These are phyloP conservation scores for Fragum whitleyi DNA, from an alignment of 2,888 invertebrate species.

Conservation along the genomic window DNA sequence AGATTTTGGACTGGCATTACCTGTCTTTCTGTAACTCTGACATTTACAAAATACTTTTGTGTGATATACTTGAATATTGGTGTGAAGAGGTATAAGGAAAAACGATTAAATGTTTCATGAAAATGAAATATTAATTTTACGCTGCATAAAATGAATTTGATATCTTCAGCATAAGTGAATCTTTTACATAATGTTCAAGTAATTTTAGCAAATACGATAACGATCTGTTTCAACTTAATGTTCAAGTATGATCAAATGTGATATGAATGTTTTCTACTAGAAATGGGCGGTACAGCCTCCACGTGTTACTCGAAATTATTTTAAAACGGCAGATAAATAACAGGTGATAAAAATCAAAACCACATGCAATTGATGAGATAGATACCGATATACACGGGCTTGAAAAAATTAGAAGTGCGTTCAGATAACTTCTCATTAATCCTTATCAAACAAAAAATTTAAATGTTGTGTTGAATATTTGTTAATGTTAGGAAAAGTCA, in stretches of 20 bases:
- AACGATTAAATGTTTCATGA: background rate
- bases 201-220: background rate
- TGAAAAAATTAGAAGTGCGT: background rate
- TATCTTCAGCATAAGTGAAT: background rate
- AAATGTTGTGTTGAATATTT: too few relatives aligned
- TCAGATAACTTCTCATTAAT: background rate
- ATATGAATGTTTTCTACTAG: background rate
- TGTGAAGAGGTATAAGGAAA: too few relatives aligned
- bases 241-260: conserved; percentile 2
- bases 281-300: background rate
- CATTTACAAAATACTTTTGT: too few relatives aligned
- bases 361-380: background rate
- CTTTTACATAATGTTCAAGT: background rate
- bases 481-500: too few relatives aligned
- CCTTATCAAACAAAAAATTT: background rate
- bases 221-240: conserved; percentile 6
- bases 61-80: too few relatives aligned
- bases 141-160: conserved; percentile 4
- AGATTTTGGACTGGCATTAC: too few relatives aligned
- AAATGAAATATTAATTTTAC: background rate
- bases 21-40: too few relatives aligned
- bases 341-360: conserved; percentile 4
- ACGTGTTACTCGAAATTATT: conserved; percentile 1
- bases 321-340: background rate
- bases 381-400: background rate